Evolutionary conservation across 2,888 invertebrate species (phyloP).

Genomic region (Ligdia adustata): DNA sequence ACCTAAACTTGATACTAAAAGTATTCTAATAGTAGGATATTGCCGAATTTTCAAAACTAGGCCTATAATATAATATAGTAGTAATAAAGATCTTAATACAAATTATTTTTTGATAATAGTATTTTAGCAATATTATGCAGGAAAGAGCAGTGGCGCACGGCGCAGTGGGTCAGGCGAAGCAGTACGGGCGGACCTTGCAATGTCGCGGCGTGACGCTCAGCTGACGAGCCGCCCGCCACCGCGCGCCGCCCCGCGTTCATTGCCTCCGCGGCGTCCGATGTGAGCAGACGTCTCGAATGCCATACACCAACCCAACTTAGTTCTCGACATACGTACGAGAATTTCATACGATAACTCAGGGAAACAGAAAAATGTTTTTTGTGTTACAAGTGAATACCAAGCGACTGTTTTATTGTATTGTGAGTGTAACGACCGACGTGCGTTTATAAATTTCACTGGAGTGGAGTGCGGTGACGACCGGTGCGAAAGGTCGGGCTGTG

Average conservation of each 20-base stretch:
- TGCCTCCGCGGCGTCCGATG: slow-evolving; percentile 86
- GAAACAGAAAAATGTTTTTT: slow-evolving; percentile 38
- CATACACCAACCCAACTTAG: slow-evolving; percentile 41
- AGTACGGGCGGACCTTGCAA: slow-evolving; percentile 84
- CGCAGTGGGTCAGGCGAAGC: slow-evolving; percentile 78
- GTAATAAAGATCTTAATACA: too few species aligned
- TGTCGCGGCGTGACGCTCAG: slow-evolving; percentile 85
- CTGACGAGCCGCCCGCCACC: slow-evolving; percentile 75
- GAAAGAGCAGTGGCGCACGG: slow-evolving; percentile 44
- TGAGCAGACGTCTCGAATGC: slow-evolving; percentile 70
- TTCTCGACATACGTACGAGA: slow-evolving; percentile 36
- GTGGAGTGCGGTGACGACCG: slow-evolving; percentile 81
- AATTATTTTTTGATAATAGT: too few species aligned
- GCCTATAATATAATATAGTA: too few species aligned
- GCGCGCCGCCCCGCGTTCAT: slow-evolving; percentile 85
- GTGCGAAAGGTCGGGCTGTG: slow-evolving; percentile 83
- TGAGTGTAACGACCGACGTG: slow-evolving; percentile 68
- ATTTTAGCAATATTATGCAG: slow-evolving; percentile 14
- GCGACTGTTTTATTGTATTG: slow-evolving; percentile 46
- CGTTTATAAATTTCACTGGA: slow-evolving; percentile 65
- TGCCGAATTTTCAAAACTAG: too few species aligned
- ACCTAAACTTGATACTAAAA: too few species aligned
- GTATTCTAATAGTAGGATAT: too few species aligned
- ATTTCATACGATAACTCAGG: slow-evolving; percentile 23
- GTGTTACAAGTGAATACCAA: slow-evolving; percentile 52